A percentile compares a stretch with the other conserved stretches of the same genome.
Evolutionary conservation across 2,888 invertebrate species (phyloP).

Genomic region (Taphrorychus bicolor): DNA sequence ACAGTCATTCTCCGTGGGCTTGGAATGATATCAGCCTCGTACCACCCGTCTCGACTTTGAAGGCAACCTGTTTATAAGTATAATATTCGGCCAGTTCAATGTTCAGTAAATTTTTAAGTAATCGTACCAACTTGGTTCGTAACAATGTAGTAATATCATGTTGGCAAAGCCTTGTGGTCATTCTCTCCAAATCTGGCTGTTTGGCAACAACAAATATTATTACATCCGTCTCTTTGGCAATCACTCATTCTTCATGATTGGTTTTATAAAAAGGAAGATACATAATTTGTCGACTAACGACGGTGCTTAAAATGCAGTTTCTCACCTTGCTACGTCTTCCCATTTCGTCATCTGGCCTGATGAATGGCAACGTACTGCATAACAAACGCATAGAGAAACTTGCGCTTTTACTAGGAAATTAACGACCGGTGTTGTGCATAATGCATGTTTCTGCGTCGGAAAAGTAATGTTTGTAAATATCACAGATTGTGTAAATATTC

Average conservation of each 20-base stretch:
- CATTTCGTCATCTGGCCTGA: conserved; percentile 14
- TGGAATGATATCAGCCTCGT: conserved; percentile 38
- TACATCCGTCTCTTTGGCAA: not conserved
- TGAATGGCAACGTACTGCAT: conserved; percentile 4
- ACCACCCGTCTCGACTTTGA: too few relatives aligned
- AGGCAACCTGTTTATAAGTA: conserved; percentile 29
- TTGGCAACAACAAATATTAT: too few relatives aligned
- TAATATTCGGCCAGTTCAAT: conserved; percentile 16
- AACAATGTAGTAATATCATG: too few relatives aligned
- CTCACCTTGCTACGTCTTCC: conserved; percentile 18
- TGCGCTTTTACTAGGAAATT: conserved; percentile 6
- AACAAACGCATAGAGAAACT: conserved; percentile 5
- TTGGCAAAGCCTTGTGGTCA: too few relatives aligned
- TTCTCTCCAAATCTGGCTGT: too few relatives aligned
- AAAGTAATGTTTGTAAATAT: not conserved
- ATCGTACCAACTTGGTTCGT: not conserved
- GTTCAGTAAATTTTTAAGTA: conserved; percentile 14
- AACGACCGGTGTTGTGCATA: not conserved
- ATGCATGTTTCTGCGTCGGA: not conserved
- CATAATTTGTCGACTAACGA: not conserved
- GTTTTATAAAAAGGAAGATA: not conserved
- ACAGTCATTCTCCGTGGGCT: conserved; percentile 28
- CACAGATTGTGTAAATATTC: not conserved
- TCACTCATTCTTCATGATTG: not conserved
- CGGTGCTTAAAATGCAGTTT: not conserved